phyloP scores from a whole-genome alignment of 2,888 invertebrate species.

The Eristalis intricaria region DNA sequence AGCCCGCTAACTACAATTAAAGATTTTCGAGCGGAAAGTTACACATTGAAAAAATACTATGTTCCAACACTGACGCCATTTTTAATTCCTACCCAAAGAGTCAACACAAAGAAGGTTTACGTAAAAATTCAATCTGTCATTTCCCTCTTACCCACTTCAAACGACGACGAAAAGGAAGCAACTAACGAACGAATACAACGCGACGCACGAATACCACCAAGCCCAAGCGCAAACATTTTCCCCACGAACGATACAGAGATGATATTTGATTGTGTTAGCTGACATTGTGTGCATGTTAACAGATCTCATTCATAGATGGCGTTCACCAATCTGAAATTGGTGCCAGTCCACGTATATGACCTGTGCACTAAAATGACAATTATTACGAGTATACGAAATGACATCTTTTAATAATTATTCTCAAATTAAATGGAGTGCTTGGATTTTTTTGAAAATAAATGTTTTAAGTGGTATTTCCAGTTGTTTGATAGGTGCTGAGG shows the following conservation, averaged over 20 bases:
- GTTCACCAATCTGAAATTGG: neutral
- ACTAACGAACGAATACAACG: slow-evolving; percentile 71
- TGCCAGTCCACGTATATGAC: neutral
- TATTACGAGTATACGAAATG: too few species aligned
- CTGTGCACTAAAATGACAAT: neutral
- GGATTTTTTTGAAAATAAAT: too few species aligned
- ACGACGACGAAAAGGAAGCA: slow-evolving; percentile 69
- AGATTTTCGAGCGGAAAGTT: slow-evolving; percentile 71
- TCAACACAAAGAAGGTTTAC: slow-evolving; percentile 71
- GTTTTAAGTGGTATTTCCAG: too few species aligned
- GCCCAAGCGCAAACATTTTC: slow-evolving; percentile 67
- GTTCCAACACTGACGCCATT: slow-evolving; percentile 72
- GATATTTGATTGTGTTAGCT: slow-evolving; percentile 64
- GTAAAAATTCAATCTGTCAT: slow-evolving; percentile 65
- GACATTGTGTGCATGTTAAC: slow-evolving; percentile 16
- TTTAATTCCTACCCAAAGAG: slow-evolving; percentile 65
- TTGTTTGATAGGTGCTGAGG: too few species aligned
- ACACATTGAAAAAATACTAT: slow-evolving; percentile 70
- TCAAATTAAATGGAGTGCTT: too few species aligned
- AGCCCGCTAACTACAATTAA: slow-evolving; percentile 68
- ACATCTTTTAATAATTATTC: too few species aligned
- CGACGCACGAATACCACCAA: slow-evolving; percentile 69
- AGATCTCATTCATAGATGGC: slow-evolving; percentile 37
- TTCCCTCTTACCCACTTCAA: slow-evolving; percentile 71
- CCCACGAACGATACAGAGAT: slow-evolving; percentile 64